Conservation (phyloP, 2,113 vertebrate genomes). For the Onychorhynchus coronatus region DNA sequence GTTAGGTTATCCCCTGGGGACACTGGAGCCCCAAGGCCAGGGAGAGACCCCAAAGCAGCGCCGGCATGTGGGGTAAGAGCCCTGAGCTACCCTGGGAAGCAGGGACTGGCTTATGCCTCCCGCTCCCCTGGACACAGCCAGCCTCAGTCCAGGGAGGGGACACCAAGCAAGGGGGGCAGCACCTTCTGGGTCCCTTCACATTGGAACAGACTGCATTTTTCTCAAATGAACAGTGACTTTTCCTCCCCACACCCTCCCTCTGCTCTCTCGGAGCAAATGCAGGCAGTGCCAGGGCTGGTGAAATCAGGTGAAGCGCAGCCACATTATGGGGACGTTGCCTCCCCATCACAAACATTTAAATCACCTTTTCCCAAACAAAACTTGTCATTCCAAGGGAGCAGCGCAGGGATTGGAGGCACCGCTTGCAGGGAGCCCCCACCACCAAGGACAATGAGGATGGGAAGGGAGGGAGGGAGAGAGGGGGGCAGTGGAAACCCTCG, state of each 20-base stretch:
- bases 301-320: background rate
- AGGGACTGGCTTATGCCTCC: rapidly evolving
- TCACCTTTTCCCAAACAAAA: background rate
- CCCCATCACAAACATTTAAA: background rate
- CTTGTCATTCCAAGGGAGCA: background rate
- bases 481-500: background rate
- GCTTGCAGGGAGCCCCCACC: rapidly evolving
- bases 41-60: background rate
- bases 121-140: rapidly evolving
- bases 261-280: background rate
- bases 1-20: background rate
- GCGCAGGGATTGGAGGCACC: rapidly evolving
- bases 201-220: rapidly evolving
- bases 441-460: background rate
- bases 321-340: background rate
- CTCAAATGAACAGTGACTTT: background rate
- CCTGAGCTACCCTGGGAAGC: background rate
- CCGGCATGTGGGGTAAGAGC: rapidly evolving
- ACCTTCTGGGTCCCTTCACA: rapidly evolving
- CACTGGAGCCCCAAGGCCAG: rapidly evolving
- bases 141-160: rapidly evolving
- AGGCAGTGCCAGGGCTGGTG: background rate
- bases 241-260: background rate
- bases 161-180: background rate
- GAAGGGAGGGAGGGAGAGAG: background rate